Conservation (phyloP, 1,140 invertebrate genomes). For the Macrostomum lignano region DNA sequence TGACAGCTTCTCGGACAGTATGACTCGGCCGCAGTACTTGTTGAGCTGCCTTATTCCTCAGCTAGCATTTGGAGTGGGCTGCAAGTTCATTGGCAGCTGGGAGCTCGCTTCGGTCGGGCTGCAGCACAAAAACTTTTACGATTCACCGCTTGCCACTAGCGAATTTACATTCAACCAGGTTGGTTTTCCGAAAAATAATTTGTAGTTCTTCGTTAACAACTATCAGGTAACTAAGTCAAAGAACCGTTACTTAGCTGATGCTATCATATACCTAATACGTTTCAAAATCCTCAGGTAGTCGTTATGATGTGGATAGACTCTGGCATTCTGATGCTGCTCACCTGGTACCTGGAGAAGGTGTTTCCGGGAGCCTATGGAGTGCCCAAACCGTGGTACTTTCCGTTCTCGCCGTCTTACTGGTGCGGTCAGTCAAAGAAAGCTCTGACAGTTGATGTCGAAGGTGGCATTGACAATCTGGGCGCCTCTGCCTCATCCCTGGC, state of each 20-base stretch:
- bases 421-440: too few species aligned
- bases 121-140: conserved; percentile 4
- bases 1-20: not conserved
- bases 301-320: conserved; percentile 33
- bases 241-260: too few species aligned
- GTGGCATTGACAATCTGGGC: too few species aligned
- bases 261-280: conserved; percentile 5
- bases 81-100: not conserved
- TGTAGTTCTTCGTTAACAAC: too few species aligned
- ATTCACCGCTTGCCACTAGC: too few species aligned
- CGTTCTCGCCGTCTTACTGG: conserved; percentile 32
- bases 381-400: conserved; percentile 30
- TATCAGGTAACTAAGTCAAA: too few species aligned
- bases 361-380: conserved; percentile 35
- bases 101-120: not conserved
- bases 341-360: conserved; percentile 38
- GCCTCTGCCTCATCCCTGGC: too few species aligned
- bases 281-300: too few species aligned
- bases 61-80: not conserved
- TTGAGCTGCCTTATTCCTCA: not conserved
- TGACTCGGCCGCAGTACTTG: not conserved
- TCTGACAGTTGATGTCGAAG: too few species aligned
- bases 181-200: too few species aligned
- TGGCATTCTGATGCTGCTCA: conserved; percentile 26
- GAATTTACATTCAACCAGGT: too few species aligned